Evolutionary conservation across 1,140 invertebrate genomes (phyloP).

Genomic region (Macrotrachela quadricornifera): DNA sequence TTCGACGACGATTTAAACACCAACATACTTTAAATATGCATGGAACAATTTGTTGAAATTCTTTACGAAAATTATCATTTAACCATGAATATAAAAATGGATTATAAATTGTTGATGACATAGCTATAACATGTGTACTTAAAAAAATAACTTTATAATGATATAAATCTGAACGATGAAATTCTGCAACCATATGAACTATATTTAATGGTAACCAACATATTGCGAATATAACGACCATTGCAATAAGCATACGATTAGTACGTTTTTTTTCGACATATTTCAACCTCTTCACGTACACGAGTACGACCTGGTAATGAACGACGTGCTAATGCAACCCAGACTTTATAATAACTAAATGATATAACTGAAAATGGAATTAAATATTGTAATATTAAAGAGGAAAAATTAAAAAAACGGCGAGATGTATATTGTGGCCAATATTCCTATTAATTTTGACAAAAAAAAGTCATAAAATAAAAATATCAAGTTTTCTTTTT

Average conservation of each 20-base stretch:
- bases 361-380: conserved; percentile 79
- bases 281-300: conserved; percentile 41
- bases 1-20: too few species aligned
- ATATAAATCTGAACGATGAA: conserved; percentile 32
- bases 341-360: conserved; percentile 75
- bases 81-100: conserved; percentile 90
- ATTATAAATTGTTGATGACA: conserved; percentile 85
- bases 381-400: conserved; percentile 71
- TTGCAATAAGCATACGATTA: conserved; percentile 80
- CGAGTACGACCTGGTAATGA: conserved; percentile 24
- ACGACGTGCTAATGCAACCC: conserved; percentile 51
- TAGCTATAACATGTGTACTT: conserved; percentile 68
- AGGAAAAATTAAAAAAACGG: conserved; percentile 59
- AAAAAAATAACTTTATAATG: conserved; percentile 41
- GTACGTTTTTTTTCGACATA: conserved; percentile 47
- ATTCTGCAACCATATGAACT: conserved; percentile 64
- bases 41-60: conserved; percentile 38
- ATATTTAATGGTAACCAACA: conserved; percentile 88
- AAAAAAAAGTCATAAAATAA: conserved; percentile 17
- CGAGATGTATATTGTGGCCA: conserved; percentile 54
- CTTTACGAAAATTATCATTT: conserved; percentile 91
- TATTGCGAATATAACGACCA: conserved; percentile 78
- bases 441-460: conserved; percentile 51
- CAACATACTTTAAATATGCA: too few species aligned
- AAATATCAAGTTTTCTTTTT: too few species aligned